phyloP scores from a whole-genome alignment of 1,140 invertebrate species.

The Bombus affinis region DNA sequence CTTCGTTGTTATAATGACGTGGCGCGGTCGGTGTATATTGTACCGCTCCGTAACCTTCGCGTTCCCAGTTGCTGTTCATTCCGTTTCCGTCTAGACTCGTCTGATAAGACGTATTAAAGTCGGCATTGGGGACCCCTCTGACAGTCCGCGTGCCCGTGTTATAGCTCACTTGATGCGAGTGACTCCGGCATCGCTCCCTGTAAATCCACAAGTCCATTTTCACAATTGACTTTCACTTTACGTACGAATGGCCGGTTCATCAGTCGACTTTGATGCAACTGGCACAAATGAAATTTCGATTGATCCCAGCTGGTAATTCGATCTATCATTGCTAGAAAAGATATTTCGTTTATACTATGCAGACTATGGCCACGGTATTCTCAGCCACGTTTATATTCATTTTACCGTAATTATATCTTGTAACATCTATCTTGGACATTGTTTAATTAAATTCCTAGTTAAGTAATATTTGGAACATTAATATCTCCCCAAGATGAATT shows the following conservation, averaged over 20 bases:
- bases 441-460: no score
- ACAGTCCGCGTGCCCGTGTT: not conserved
- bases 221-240: not conserved
- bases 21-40: constrained; percentile 5
- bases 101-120: constrained; percentile 39
- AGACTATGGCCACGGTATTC: no score
- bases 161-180: constrained; percentile 46
- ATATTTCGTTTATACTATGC: no score
- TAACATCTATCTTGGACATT: no score
- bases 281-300: not conserved
- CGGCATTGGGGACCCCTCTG: constrained; percentile 4
- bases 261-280: not conserved
- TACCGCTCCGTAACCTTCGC: constrained; percentile 42
- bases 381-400: no score
- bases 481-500: not conserved
- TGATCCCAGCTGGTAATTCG: not conserved
- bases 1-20: constrained; percentile 76
- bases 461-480: no score
- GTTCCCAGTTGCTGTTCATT: not conserved
- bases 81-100: not conserved
- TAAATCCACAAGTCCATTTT: constrained; percentile 36
- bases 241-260: not conserved
- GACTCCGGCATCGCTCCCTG: constrained; percentile 33
- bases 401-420: no score
- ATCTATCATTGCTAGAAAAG: not conserved